These are phyloP conservation scores for Cyaniris semiargus DNA, from an alignment of 2,888 invertebrate genomes.

Conservation along the genomic window DNA sequence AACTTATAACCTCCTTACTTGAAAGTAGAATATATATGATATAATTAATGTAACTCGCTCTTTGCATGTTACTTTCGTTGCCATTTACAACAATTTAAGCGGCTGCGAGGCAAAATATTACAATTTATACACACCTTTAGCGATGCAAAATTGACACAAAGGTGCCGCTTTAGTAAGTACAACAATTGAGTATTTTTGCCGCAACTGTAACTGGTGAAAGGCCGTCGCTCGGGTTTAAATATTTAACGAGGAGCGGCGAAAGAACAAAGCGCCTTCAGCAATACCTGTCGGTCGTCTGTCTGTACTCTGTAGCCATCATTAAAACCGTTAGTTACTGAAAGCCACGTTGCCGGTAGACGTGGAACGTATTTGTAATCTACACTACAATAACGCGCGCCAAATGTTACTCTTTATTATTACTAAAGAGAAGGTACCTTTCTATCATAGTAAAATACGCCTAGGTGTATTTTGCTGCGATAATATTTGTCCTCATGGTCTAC, in stretches of 20 bases:
- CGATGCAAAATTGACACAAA: conserved; percentile 5
- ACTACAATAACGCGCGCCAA: neutral
- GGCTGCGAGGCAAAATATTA: neutral
- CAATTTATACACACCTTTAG: conserved; percentile 3
- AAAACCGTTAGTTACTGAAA: conserved; percentile 36
- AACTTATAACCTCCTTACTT: neutral
- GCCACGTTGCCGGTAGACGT: neutral
- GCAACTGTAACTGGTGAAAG: conserved; percentile 40
- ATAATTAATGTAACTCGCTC: neutral
- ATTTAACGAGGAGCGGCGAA: conserved; percentile 64
- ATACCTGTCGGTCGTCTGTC: conserved; percentile 47
- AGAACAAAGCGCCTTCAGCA: conserved; percentile 64
- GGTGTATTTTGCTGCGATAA: neutral
- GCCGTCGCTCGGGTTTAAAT: conserved; percentile 56
- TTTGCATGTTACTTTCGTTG: neutral
- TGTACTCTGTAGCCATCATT: conserved; percentile 44
- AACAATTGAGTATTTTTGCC: conserved; percentile 35
- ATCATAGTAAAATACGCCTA: too few relatives aligned
- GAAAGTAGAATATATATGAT: neutral
- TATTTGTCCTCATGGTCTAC: neutral
- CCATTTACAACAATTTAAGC: neutral
- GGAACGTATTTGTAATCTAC: neutral
- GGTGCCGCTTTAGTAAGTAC: conserved; percentile 29
- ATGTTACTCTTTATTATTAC: neutral
- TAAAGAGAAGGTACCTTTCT: neutral